Conservation (phyloP, 2,797 vertebrate genomes). For the Taeniopygia guttata region DNA sequence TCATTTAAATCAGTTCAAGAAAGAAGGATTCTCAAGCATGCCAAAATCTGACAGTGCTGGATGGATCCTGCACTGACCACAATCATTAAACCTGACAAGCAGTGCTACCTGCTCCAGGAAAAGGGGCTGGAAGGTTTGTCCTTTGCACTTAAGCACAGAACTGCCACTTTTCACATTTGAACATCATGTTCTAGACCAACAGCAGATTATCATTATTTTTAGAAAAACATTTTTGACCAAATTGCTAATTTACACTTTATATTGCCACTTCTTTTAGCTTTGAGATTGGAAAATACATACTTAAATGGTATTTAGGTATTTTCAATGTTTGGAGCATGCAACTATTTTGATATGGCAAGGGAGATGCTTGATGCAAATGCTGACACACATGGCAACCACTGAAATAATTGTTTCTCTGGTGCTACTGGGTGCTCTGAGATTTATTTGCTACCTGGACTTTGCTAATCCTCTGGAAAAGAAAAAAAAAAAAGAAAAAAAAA, state of each 20-base stretch:
- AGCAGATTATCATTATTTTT: not conserved
- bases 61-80: not conserved
- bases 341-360: not conserved
- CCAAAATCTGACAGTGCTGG: not conserved
- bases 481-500: rapidly evolving
- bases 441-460: not conserved
- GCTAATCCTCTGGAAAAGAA: not conserved
- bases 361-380: not conserved
- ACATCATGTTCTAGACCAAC: not conserved
- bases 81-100: not conserved
- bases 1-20: not conserved
- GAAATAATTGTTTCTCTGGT: not conserved
- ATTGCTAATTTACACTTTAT: not conserved
- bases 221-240: not conserved
- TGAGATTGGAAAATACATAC: not conserved
- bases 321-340: not conserved
- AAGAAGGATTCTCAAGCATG: not conserved
- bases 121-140: not conserved
- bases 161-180: not conserved
- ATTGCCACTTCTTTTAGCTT: not conserved
- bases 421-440: not conserved
- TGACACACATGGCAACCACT: not conserved
- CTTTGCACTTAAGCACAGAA: not conserved
- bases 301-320: not conserved
- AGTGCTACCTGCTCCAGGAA: not conserved